Conservation (phyloP, 2,113 vertebrate genomes). For the Acrocephalus kingi region DNA sequence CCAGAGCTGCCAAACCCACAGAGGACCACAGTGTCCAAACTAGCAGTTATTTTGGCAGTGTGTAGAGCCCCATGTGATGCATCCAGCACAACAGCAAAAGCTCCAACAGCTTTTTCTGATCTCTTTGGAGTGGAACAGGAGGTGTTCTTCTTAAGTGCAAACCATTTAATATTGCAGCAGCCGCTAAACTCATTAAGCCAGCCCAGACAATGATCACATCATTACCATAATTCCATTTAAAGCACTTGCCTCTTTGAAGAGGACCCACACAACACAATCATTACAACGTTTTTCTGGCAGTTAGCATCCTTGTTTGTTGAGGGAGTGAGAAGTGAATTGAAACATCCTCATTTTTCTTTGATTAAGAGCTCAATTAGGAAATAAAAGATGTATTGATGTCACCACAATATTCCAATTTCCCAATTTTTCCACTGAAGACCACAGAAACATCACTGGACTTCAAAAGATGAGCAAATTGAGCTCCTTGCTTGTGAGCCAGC, state of each 20-base stretch:
- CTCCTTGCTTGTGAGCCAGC: background rate
- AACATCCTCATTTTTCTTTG: background rate
- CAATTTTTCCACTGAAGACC: background rate
- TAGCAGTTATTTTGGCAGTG: background rate
- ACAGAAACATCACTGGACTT: background rate
- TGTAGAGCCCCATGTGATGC: background rate
- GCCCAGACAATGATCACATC: constrained; percentile 37
- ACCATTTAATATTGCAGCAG: constrained; percentile 18
- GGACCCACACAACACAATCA: background rate
- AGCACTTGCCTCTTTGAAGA: constrained; percentile 9
- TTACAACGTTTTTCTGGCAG: background rate
- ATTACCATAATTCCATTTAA: constrained; percentile 40
- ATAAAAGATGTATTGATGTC: background rate
- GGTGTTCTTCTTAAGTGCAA: constrained; percentile 32
- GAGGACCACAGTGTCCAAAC: background rate
- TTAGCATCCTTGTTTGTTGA: background rate
- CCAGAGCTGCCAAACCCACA: background rate
- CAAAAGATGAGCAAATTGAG: background rate
- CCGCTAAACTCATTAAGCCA: constrained; percentile 13
- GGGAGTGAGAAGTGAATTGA: background rate
- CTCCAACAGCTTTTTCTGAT: background rate
- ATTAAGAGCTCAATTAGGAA: constrained; percentile 5
- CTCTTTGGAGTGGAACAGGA: background rate
- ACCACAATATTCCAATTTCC: background rate
- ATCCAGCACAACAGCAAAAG: background rate